A percentile compares a stretch with the other conserved stretches of the same genome.
Evolutionary conservation across 35 echinoderm and acorn worm species (phyloP).

Genomic region (Ophioderma brevispina): DNA sequence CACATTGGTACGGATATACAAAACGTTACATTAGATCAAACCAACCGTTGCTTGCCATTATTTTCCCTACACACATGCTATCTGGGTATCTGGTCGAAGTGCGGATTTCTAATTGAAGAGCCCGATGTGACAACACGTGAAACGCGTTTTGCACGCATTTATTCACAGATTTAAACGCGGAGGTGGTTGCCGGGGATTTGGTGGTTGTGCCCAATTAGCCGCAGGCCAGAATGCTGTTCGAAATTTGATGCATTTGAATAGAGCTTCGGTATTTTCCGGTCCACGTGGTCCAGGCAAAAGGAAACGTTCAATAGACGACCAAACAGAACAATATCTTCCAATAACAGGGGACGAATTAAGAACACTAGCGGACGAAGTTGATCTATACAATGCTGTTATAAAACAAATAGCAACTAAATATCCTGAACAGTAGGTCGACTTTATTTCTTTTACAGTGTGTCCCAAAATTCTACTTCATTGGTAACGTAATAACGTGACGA

Average conservation of each 20-base stretch:
- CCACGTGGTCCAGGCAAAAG: not conserved
- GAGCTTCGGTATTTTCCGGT: not conserved
- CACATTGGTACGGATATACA: no score
- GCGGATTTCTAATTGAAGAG: no score
- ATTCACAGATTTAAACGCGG: not conserved
- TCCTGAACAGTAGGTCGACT: not conserved
- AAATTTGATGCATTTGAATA: not conserved
- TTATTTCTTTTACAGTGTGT: no score
- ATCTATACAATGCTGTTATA: not conserved
- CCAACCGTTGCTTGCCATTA: no score
- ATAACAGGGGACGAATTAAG: not conserved
- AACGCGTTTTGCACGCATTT: no score
- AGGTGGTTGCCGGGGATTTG: not conserved
- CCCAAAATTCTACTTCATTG: no score
- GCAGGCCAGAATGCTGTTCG: not conserved
- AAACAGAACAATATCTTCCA: not conserved
- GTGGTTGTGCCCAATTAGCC: not conserved
- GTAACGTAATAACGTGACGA: no score
- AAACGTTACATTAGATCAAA: no score
- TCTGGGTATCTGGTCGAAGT: no score
- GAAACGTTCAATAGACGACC: not conserved
- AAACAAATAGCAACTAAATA: not conserved
- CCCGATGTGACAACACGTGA: no score
- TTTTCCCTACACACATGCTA: no score
- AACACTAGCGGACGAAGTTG: not conserved